Base-by-base conservation (phyloP, 2,113 vertebrate genomes). In the Peromyscus leucopus region DNA sequence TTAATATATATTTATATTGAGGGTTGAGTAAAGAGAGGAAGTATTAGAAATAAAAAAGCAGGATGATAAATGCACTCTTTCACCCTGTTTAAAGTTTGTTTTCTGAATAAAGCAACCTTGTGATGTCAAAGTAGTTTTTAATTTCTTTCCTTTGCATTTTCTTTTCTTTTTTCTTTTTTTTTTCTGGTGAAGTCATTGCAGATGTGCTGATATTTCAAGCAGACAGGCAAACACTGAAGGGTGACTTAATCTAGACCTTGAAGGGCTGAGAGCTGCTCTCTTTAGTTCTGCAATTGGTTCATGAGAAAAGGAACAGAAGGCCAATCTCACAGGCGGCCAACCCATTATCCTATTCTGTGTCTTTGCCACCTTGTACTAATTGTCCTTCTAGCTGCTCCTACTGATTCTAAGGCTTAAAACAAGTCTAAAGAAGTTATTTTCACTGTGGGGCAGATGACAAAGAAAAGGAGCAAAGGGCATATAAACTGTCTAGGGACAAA, bases 1-100 rank as follows among this genome's bases (percentile, higher is more conserved):
- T 97, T 93, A 82, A 67, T 63, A 95, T 80, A 59, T 72, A 95
- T 42, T 71, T 97, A 7, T 67, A 36, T 74, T 55, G 24, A 91
- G 26, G 96, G 94, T 55, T 39, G 26, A 95, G 21, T 85, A 96
- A 93, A 97, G 39, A 90, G 72, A 97, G 71, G 55, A 98, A 96
- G 97, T 93, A 97, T 97, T 95, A 88, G 92, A 96, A 95, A 91
- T 78, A 93, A 88, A 96, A 97, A 96, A 84, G 71, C 79, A 93
- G 95, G 95, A 36, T 97, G 94, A 98, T 92, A 87, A 94, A 59
- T 92, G 12, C 0, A 83, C 89, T 65, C 71, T 93, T 71, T 33
- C 89, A 90, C 51, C 86, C 57, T 75, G 8, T 15, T 96, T 78
- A 89, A 91, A 89, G 15, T 97, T 92, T 94, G 10, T 51, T 95